A percentile compares a stretch with the other conserved stretches of the same genome.
phyloP scores from a whole-genome alignment of 2,797 vertebrate genomes.

The Falco cherrug region DNA sequence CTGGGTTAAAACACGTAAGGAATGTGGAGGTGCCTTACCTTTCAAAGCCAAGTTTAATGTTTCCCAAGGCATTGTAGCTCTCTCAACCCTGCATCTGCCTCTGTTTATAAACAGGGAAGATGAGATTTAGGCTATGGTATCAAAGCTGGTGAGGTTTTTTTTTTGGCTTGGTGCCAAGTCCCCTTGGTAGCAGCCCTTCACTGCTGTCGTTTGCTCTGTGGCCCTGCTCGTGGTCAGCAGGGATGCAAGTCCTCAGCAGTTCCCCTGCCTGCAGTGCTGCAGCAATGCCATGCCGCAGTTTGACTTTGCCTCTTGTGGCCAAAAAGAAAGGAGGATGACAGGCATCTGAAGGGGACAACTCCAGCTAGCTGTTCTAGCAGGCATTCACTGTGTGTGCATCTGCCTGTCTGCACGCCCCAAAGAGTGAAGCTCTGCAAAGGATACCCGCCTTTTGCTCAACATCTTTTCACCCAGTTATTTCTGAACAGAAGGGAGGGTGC shows the following conservation, averaged over 20 bases:
- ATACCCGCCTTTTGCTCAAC: neutral
- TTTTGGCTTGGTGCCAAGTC: neutral
- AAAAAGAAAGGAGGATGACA: neutral
- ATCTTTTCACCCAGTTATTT: neutral
- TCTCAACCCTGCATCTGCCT: neutral
- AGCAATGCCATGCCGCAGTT: neutral
- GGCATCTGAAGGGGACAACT: neutral
- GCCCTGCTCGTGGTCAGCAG: rapidly evolving
- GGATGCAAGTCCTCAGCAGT: neutral
- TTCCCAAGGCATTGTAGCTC: neutral
- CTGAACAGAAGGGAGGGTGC: rapidly evolving
- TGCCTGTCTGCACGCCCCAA: rapidly evolving
- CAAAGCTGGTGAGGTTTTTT: neutral
- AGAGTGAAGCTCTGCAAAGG: neutral
- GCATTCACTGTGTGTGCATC: neutral
- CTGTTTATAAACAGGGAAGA: neutral
- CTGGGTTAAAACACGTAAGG: neutral
- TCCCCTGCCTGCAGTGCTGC: neutral
- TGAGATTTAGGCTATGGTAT: neutral
- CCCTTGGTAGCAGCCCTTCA: neutral
- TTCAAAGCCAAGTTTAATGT: rapidly evolving
- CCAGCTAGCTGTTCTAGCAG: neutral
- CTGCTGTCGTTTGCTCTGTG: neutral
- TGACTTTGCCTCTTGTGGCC: neutral
- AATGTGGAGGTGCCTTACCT: neutral